Evolutionary conservation across 2,113 vertebrate species (phyloP).

Genomic region (Orientallactaga bullata): DNA sequence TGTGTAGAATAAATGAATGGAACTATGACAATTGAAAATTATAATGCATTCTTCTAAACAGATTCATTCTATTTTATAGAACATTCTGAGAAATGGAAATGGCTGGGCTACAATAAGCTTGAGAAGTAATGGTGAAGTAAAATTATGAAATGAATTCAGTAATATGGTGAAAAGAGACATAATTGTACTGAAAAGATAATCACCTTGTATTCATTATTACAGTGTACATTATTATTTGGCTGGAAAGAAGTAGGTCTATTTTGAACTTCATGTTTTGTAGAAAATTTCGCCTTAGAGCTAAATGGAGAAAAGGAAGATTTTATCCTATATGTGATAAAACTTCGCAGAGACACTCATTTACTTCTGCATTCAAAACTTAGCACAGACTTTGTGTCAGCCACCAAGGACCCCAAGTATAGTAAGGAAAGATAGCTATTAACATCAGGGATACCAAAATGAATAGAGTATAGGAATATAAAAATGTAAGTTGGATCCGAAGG

Average conservation of each 20-base stretch:
- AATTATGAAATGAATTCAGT: slow-evolving; percentile 52
- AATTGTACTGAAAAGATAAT: slow-evolving; percentile 65
- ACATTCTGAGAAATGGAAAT: slow-evolving; percentile 4
- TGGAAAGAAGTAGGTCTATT: neutral
- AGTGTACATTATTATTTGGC: slow-evolving; percentile 34
- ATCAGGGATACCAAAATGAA: neutral
- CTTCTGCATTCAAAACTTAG: neutral
- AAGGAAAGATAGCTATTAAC: neutral
- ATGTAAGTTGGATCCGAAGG: neutral
- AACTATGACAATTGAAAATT: slow-evolving; percentile 75
- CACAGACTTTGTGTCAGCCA: neutral
- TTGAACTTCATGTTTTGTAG: slow-evolving; percentile 29
- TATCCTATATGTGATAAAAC: neutral
- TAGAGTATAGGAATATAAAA: neutral
- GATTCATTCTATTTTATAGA: slow-evolving; percentile 69
- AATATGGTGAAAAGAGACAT: slow-evolving; percentile 36
- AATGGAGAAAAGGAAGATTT: slow-evolving; percentile 21
- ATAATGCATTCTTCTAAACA: slow-evolving; percentile 62
- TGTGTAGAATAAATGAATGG: slow-evolving; percentile 73
- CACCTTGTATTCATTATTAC: slow-evolving; percentile 25
- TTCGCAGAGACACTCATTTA: neutral
- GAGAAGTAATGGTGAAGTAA: slow-evolving; percentile 59
- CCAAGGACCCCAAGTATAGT: neutral
- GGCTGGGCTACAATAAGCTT: slow-evolving; percentile 41
- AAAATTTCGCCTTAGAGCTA: slow-evolving; percentile 12